These are phyloP conservation scores for Strigamia transsilvanica DNA, from an alignment of 2,888 invertebrate genomes.

Conservation along the genomic window DNA sequence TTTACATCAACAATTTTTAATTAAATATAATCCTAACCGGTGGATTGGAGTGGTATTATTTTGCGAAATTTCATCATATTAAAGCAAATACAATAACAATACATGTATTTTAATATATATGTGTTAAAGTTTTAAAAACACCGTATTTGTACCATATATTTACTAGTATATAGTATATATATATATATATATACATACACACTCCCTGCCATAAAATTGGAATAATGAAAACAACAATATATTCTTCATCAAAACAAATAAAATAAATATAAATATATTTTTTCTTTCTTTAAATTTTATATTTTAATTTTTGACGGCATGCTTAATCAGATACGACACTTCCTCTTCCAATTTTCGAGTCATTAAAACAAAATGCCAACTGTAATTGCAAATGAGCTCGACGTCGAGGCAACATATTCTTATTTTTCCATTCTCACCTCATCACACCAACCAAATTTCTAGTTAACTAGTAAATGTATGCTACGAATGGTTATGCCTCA, in stretches of 20 bases:
- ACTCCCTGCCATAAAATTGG: too few species aligned
- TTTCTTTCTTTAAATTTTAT: background rate
- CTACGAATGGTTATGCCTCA: background rate
- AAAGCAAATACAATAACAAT: too few species aligned
- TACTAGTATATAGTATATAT: background rate
- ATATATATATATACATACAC: background rate
- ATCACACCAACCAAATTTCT: background rate
- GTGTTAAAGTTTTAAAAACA: too few species aligned
- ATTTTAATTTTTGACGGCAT: background rate
- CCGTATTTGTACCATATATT: too few species aligned
- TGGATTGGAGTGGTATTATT: too few species aligned
- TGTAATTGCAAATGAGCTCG: background rate
- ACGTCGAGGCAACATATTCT: background rate
- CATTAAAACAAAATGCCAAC: constrained; percentile 12
- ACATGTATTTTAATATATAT: too few species aligned
- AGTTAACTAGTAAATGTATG: background rate
- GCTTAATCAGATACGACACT: background rate
- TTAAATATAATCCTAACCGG: background rate
- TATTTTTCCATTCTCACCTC: background rate
- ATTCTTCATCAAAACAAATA: too few species aligned
- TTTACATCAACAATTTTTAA: background rate
- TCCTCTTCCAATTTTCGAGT: constrained; percentile 18
- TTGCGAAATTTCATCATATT: background rate
- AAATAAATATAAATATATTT: too few species aligned
- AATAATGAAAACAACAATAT: too few species aligned